Evolutionary conservation across 2,888 invertebrate genomes (phyloP).

Genomic region (Notocelia uddmanniana): DNA sequence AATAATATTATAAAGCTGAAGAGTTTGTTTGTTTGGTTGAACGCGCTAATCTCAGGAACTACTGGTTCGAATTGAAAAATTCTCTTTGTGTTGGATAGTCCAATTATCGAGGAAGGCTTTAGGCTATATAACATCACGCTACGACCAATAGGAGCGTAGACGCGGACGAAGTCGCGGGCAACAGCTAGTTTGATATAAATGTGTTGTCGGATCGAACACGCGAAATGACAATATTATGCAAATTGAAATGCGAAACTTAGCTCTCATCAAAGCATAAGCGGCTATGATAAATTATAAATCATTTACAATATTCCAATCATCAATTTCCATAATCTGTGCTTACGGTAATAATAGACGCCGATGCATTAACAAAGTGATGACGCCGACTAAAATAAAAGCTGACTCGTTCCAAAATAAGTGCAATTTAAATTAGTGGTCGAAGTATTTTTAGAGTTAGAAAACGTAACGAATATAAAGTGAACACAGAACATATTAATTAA

Average conservation of each 20-base stretch:
- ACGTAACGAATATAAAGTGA: constrained; percentile 15
- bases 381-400: not conserved
- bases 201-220: not conserved
- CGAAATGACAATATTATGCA: not conserved
- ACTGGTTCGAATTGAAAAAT: too few species aligned
- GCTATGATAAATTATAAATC: not conserved
- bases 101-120: too few species aligned
- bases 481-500: constrained; percentile 11
- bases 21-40: too few species aligned
- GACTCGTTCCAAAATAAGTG: not conserved
- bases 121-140: too few species aligned
- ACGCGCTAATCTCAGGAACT: too few species aligned
- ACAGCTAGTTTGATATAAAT: too few species aligned
- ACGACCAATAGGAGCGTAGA: too few species aligned
- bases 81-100: too few species aligned
- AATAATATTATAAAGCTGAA: too few species aligned
- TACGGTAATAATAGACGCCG: constrained; percentile 15
- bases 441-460: constrained; percentile 10
- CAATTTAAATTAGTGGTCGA: constrained; percentile 8
- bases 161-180: too few species aligned
- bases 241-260: not conserved
- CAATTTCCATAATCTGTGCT: constrained; percentile 14
- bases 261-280: not conserved
- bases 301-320: not conserved
- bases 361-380: constrained; percentile 15